phyloP scores from a whole-genome alignment of 2,113 vertebrate species.

The Turdus rufiventris region DNA sequence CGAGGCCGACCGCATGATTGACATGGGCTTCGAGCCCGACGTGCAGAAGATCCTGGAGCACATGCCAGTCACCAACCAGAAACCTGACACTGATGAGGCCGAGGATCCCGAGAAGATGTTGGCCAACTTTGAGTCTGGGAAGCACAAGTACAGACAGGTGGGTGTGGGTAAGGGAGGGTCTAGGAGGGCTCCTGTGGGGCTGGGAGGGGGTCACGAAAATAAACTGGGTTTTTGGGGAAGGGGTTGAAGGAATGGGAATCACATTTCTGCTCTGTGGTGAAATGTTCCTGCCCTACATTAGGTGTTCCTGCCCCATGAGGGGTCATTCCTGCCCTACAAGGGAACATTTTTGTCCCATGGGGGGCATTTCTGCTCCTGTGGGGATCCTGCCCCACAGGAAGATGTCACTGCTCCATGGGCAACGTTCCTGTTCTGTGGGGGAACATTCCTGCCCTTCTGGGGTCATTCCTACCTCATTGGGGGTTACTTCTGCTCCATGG shows the following conservation, averaged over 20 bases:
- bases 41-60: conserved; percentile 98
- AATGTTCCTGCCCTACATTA: accelerated
- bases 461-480: accelerated
- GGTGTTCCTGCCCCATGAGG: background rate
- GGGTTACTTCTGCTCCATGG: background rate
- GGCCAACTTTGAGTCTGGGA: conserved; percentile 95
- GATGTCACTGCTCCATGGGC: no score
- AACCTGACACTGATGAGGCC: conserved; percentile 93
- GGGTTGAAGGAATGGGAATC: accelerated
- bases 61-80: conserved; percentile 97
- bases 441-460: background rate
- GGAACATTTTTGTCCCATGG: accelerated
- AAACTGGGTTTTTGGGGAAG: no score
- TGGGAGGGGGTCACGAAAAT: background rate
- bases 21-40: conserved; percentile 98
- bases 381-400: background rate
- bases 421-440: background rate
- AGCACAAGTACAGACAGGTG: conserved; percentile 97
- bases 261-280: background rate
- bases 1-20: conserved; percentile 97
- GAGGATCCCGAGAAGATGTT: conserved; percentile 97
- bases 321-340: background rate
- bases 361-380: no score
- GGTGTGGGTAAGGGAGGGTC: background rate
- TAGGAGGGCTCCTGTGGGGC: accelerated